phyloP scores from a whole-genome alignment of 2,888 invertebrate genomes.

The Litoditis marina region DNA sequence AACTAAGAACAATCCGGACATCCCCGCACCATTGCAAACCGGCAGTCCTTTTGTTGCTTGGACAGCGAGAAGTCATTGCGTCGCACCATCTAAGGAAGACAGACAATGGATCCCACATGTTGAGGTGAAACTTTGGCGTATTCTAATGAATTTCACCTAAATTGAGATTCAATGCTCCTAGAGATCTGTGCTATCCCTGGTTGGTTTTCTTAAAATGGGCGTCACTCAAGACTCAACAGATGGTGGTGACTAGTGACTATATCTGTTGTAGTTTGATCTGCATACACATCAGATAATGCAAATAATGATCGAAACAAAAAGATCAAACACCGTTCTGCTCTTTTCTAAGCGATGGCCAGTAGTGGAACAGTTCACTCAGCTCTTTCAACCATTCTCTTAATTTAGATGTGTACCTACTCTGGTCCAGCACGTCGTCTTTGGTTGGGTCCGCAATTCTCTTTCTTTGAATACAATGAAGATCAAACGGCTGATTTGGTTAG shows the following conservation, averaged over 20 bases:
- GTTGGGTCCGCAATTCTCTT: conserved; percentile 99
- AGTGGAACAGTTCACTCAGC: too few relatives aligned
- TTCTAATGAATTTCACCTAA: too few relatives aligned
- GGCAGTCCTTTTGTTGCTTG: conserved; percentile 30
- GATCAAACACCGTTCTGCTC: background rate
- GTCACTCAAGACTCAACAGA: too few relatives aligned
- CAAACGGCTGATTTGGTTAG: conserved; percentile 24
- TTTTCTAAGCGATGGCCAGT: background rate
- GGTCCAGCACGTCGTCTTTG: conserved; percentile 86
- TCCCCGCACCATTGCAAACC: conserved; percentile 36
- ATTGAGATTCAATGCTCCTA: too few relatives aligned
- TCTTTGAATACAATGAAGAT: conserved; percentile 66
- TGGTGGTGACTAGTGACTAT: too few relatives aligned
- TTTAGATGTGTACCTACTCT: conserved; percentile 71
- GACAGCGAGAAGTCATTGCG: conserved; percentile 4
- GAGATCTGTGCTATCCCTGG: too few relatives aligned
- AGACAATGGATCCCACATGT: conserved; percentile 33
- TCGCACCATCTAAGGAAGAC: conserved; percentile 10
- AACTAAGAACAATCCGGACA: conserved; percentile 43
- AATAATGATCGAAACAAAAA: too few relatives aligned
- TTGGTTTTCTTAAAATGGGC: too few relatives aligned
- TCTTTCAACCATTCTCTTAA: background rate
- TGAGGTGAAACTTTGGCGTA: too few relatives aligned
- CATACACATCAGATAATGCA: background rate
- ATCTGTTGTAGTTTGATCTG: too few relatives aligned